Percentiles rank a stretch among this genome's conserved stretches.
Evolutionary conservation across 2,888 invertebrate species (phyloP).

Genomic region (Dynastes grantii): DNA sequence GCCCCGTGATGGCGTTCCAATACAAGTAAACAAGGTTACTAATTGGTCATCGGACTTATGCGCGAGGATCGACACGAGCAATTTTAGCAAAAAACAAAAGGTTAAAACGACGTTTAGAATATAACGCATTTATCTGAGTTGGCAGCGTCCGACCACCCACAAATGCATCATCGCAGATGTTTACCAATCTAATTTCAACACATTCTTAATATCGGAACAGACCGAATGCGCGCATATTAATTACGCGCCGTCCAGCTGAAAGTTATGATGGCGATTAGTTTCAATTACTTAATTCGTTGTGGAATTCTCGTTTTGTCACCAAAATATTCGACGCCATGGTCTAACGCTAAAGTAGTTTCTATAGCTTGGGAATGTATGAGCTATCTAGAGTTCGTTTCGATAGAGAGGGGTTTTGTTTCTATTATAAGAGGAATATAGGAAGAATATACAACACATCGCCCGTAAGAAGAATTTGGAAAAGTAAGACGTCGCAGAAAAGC

Average conservation of each 20-base stretch:
- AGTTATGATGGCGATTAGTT: conserved; percentile 15
- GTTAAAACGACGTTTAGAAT: conserved; percentile 1
- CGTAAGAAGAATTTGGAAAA: too few species aligned
- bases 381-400: too few species aligned
- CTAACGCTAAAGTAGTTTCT: too few species aligned
- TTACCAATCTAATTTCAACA: conserved; percentile 38
- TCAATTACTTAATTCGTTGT: conserved; percentile 32
- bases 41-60: background rate
- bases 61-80: background rate
- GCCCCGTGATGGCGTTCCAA: background rate
- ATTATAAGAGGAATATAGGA: too few species aligned
- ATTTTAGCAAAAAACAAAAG: conserved; percentile 16
- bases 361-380: too few species aligned
- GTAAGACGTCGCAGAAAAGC: too few species aligned
- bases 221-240: conserved; percentile 24
- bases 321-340: background rate
- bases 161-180: conserved; percentile 29
- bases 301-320: conserved; percentile 4
- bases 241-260: conserved; percentile 25
- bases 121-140: conserved; percentile 23
- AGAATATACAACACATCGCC: too few species aligned
- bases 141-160: conserved; percentile 11
- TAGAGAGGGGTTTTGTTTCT: too few species aligned
- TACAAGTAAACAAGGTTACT: background rate
- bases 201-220: conserved; percentile 32